phyloP scores from a whole-genome alignment of 1,140 invertebrate species.

The Aphelenchoides avenae region DNA sequence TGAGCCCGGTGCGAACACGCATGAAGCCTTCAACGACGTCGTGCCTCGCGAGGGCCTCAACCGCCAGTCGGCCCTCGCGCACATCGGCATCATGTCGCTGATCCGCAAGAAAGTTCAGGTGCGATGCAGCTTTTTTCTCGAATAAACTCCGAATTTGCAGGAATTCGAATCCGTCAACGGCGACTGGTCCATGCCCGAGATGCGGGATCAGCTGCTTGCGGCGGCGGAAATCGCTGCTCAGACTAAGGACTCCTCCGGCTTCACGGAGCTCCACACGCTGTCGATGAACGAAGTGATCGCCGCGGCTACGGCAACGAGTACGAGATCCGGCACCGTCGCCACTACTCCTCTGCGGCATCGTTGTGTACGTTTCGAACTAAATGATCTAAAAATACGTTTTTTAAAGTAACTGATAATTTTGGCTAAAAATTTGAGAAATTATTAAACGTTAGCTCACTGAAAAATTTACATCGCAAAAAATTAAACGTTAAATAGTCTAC shows the following conservation, averaged over 20 bases:
- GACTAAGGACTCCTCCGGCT: constrained; percentile 66
- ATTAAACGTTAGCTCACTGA: too few relatives aligned
- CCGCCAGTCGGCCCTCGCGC: constrained; percentile 89
- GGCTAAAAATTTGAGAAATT: neutral
- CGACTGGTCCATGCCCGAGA: constrained; percentile 84
- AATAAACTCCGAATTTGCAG: neutral
- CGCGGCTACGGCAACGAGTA: constrained; percentile 78
- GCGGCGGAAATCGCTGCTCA: constrained; percentile 48
- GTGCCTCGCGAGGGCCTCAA: constrained; percentile 93
- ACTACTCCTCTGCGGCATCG: constrained; percentile 99
- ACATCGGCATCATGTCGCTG: constrained; percentile 72
- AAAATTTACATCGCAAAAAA: too few relatives aligned
- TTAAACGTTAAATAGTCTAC: constrained; percentile 46
- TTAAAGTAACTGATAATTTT: too few relatives aligned
- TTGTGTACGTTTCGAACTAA: constrained; percentile 59
- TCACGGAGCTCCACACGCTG: constrained; percentile 93
- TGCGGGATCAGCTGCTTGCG: constrained; percentile 49
- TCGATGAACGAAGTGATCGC: constrained; percentile 96
- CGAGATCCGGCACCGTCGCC: constrained; percentile 91
- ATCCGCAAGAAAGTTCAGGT: constrained; percentile 84
- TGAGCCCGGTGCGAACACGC: constrained; percentile 93
- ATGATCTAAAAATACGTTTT: too few relatives aligned
- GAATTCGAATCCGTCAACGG: constrained; percentile 98
- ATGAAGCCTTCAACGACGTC: constrained; percentile 95
- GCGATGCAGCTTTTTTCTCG: neutral